Conservation (phyloP, 2,797 vertebrate genomes). For the Trematomus bernacchii region DNA sequence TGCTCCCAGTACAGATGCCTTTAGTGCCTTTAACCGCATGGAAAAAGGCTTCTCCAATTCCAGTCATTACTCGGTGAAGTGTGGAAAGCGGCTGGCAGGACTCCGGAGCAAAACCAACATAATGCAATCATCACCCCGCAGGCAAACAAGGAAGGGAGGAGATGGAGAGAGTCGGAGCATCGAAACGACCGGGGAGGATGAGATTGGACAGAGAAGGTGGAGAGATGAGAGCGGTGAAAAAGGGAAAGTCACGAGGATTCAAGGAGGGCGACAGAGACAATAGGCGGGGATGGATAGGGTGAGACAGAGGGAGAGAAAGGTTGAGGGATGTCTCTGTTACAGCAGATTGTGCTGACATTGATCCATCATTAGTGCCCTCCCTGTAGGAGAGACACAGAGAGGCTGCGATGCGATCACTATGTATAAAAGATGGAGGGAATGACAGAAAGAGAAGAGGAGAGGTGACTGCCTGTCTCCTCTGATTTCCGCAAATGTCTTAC, state of each 20-base stretch:
- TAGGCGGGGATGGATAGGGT: constrained; percentile 34
- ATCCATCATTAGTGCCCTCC: constrained; percentile 81
- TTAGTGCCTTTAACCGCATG: constrained; percentile 71
- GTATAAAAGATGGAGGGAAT: constrained; percentile 53
- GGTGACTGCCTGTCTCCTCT: constrained; percentile 79
- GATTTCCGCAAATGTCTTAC: constrained; percentile 68
- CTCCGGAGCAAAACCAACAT: constrained; percentile 62
- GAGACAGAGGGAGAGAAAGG: constrained; percentile 57
- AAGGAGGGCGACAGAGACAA: constrained; percentile 33
- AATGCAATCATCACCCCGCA: constrained; percentile 75
- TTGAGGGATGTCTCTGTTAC: constrained; percentile 76
- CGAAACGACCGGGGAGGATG: constrained; percentile 5
- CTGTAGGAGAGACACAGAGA: constrained; percentile 59
- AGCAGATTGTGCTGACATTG: constrained; percentile 81
- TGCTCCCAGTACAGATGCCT: constrained; percentile 63
- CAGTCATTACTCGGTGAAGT: constrained; percentile 76
- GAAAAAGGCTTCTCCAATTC: constrained; percentile 77
- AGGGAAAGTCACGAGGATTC: constrained; percentile 22
- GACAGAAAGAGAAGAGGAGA: constrained; percentile 67
- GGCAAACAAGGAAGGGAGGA: constrained; percentile 39
- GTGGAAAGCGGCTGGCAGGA: constrained; percentile 72
- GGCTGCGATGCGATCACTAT: constrained; percentile 30
- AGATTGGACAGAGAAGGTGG: constrained; percentile 26
- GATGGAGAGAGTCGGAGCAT: constrained; percentile 41
- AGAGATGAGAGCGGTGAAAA: constrained; percentile 16